These are phyloP conservation scores for Mythimna lalbum DNA, from an alignment of 2,888 invertebrate genomes.

Conservation along the genomic window DNA sequence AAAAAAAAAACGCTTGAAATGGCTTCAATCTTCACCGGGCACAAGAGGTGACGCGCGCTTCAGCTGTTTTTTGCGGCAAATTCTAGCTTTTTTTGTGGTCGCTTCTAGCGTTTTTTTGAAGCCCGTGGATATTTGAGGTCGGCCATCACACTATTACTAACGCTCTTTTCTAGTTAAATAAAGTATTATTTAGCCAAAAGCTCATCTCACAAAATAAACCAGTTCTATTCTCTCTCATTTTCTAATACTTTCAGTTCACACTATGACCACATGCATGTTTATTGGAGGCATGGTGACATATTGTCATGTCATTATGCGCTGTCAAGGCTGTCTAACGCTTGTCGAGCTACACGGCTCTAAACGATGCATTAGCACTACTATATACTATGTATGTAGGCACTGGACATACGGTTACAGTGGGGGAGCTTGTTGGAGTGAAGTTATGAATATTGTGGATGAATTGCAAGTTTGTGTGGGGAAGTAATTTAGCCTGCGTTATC, in stretches of 20 bases:
- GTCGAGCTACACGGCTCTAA: conserved; percentile 16
- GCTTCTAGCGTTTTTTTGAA: too few relatives aligned
- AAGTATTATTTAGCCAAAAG: too few relatives aligned
- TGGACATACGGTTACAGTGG: not conserved
- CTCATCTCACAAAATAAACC: too few relatives aligned
- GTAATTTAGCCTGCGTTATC: not conserved
- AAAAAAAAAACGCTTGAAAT: too few relatives aligned
- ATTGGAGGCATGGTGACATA: conserved; percentile 32
- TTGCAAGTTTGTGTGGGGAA: not conserved
- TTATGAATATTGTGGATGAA: not conserved
- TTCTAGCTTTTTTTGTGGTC: too few relatives aligned
- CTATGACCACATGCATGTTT: not conserved
- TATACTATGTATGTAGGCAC: not conserved
- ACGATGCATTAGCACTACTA: not conserved
- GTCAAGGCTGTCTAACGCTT: conserved; percentile 46
- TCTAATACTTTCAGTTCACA: not conserved
- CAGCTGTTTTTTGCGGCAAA: too few relatives aligned
- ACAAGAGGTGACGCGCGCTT: too few relatives aligned
- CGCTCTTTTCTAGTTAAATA: too few relatives aligned
- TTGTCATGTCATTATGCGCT: conserved; percentile 52
- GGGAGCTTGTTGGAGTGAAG: not conserved
- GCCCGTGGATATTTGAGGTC: too few relatives aligned
- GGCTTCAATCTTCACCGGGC: too few relatives aligned
- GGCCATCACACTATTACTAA: too few relatives aligned
- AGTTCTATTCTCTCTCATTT: not conserved